Evolutionary conservation across 2,888 invertebrate species (phyloP), one percentile per base, ranked within the genome.

Genomic region (Macropis europaea): DNA sequence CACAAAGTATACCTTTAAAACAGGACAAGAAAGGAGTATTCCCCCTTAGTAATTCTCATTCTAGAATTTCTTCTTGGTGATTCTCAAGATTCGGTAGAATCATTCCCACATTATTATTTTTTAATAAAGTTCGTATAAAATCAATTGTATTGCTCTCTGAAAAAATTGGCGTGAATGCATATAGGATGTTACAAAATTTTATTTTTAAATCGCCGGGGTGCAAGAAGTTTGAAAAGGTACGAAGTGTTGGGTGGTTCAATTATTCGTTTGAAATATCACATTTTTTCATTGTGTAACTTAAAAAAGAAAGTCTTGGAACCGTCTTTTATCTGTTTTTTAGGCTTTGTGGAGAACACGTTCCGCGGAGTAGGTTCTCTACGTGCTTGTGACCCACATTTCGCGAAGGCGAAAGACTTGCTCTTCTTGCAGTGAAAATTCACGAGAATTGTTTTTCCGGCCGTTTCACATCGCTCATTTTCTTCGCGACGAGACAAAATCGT

Each of bases 321-420:
- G 15, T 28, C 54, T 24, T 43, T 56, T 11, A 2, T 4, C 3
- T 11, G 17, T 36, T 30, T 26, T 24, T 54, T 13, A 13, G 6
- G 32, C 26, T 22, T 28, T 30, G 34, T 36, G 5, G 28, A 47
- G 56, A 64, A 64, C 60, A 61, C 63, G 70, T 62, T 57, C 11
- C 40, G 22, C 28, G 13, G 26, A 68, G 67, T 68, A 57, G 42
- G 38, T 48, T 59, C 56, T 67, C 45, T 26, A 28, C 32, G 48
- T 56, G 56, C 60, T 61, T 75, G 26, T 72, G 72, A 73, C 75
- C 75, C 57, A 75, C 64, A 75, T 75, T 72, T 42, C 15, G 72
- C 3, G 34, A 13, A 42, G 24, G 32, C 61, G 52, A 67, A 59
- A 71, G 47, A 74, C 57, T 66, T 60, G 38, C 67, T 59, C 50